A percentile compares a stretch with the other conserved stretches of the same genome.
Evolutionary conservation across 1,140 invertebrate species (phyloP).

Genomic region (Drosophila nigrodunni): DNA sequence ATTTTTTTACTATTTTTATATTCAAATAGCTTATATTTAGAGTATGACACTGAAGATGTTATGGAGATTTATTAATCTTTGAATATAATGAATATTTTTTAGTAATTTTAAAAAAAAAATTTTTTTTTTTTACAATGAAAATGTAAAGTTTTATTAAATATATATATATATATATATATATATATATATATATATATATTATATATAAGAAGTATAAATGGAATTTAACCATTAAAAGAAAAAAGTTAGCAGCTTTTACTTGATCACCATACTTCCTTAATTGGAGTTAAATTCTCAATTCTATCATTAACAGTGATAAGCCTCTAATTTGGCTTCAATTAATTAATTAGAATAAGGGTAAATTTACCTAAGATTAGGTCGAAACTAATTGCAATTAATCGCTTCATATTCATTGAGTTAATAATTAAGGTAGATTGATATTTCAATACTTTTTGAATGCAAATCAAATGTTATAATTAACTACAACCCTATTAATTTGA

Average conservation of each 20-base stretch:
- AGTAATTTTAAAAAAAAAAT: slow-evolving; percentile 84
- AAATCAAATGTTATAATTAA: slow-evolving; percentile 88
- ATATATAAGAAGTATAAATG: no score
- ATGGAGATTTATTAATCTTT: slow-evolving; percentile 83
- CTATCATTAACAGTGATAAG: no score
- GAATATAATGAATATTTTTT: slow-evolving; percentile 64
- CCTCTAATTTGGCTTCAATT: no score
- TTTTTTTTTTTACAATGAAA: slow-evolving; percentile 87
- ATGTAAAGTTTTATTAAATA: no score
- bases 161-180: no score
- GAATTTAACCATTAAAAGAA: no score
- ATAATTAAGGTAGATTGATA: slow-evolving; percentile 85
- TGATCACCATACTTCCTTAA: no score
- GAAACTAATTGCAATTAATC: slow-evolving; percentile 87
- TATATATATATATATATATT: no score
- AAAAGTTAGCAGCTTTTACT: no score
- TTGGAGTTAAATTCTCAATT: no score
- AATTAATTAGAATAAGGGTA: no score
- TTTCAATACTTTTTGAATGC: slow-evolving; percentile 87
- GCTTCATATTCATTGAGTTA: slow-evolving; percentile 86
- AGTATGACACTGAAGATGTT: slow-evolving; percentile 87
- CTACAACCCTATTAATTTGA: slow-evolving; percentile 87
- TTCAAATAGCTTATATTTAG: slow-evolving; percentile 87
- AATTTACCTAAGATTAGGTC: slow-evolving; percentile 86
- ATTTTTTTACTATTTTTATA: slow-evolving; percentile 83